Percentiles rank a stretch among this genome's conserved stretches.
phyloP scores from a whole-genome alignment of 2,113 vertebrate genomes.

The Leptocoma aspasia region DNA sequence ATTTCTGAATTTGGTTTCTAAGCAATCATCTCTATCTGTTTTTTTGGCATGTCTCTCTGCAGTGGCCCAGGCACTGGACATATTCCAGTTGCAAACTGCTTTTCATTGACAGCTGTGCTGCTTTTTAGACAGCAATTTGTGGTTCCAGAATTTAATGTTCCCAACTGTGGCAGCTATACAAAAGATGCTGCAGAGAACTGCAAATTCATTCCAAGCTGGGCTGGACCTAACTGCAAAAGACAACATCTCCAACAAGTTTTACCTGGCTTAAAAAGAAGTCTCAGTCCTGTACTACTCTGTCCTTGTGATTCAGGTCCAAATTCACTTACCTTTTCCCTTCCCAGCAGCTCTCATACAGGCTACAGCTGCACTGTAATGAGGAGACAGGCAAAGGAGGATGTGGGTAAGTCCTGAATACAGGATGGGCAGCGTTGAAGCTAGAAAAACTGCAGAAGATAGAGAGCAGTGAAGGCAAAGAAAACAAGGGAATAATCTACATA shows the following conservation, averaged over 20 bases:
- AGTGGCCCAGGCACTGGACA: neutral
- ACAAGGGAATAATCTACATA: neutral
- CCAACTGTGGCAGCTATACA: neutral
- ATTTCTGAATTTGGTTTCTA: conserved; percentile 38
- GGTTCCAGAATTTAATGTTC: neutral
- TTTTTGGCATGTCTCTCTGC: neutral
- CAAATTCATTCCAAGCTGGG: neutral
- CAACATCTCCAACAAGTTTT: neutral
- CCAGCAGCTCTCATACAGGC: neutral
- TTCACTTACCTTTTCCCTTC: neutral
- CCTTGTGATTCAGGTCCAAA: neutral
- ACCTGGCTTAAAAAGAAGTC: neutral
- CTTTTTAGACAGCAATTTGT: neutral
- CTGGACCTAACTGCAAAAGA: neutral
- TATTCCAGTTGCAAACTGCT: neutral
- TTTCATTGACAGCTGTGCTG: neutral
- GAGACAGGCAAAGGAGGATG: neutral
- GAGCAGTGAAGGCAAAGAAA: neutral
- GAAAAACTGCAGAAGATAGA: neutral
- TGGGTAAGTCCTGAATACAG: neutral
- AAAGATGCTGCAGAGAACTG: neutral
- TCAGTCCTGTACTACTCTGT: neutral
- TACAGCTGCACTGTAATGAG: neutral
- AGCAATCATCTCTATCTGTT: neutral
- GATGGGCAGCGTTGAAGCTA: neutral